Evolutionary conservation across 2,888 invertebrate species (phyloP), one percentile per base, ranked within the genome.

Genomic region (Eristalis pertinax): DNA sequence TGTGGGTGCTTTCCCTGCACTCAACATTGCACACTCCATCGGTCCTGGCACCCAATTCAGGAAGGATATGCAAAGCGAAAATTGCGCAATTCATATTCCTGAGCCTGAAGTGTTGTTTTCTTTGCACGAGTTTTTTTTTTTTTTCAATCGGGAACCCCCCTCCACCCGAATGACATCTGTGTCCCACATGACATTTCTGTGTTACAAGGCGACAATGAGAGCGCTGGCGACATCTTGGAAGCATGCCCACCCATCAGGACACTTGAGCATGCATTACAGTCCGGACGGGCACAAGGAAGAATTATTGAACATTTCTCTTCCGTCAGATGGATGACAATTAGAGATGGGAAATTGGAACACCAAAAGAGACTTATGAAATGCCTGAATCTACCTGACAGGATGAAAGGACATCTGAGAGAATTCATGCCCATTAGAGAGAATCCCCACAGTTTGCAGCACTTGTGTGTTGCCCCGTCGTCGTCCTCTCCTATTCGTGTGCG

Each of bases 231-330:
- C 50, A 69, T 81, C 50, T 67, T 79, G 79, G 75, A 83, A 68
- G 13, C 41, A 75, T 84, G 76, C 72, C 80, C 73, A 62, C 80
- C 67, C 65, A 72, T 56, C 70, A 63, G 38, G 38, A 68, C 70
- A 67, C 70, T 80, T 62, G 68, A 84, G 58, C 35, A 73, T 64
- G 15, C 41, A 63, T 32, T 67, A 63, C 62, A 65, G 41, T 24
- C 29, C 63, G 50, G 43, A 35, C 26, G 32, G 50, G 35, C 38
- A 50, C n/a, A 50, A 19, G 68, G 65, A 82, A 82, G 70, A 65
- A 78, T 78, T 79, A 83, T 87, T 87, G 79, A 87, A 83, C 78
- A 83, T 83, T 75, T 72, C 62, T 81, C 67, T 62, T 26, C 26
- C 13, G 50, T 50, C 50, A 50, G 50, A 50, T 50, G 70, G 72